Base-by-base conservation (phyloP, 2,113 vertebrate genomes). In the Erythrocebus patas region DNA sequence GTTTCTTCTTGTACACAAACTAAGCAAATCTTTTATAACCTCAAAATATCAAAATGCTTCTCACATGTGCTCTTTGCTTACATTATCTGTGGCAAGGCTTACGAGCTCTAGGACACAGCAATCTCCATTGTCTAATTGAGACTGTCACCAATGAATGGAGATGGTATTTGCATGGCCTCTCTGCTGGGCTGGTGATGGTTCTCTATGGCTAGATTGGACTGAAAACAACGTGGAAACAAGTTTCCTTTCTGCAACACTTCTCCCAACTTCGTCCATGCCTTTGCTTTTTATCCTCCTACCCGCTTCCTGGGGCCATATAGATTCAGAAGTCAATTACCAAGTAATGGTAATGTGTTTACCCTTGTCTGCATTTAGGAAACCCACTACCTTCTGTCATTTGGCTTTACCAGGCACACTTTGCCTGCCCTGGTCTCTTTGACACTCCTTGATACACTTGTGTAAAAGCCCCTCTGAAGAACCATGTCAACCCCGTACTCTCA, bases 1-100 rank as follows among this genome's bases (percentile, higher is more conserved):
- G 48, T 94, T 93, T 61, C 61, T 92, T 43, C 76, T 59, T 91
- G 61, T 35, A 79, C 35, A 57, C 52, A 92, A 70, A 48, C 25
- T 30, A 59, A 89, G 43, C 64, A 68, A 80, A 30, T 12, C 20
- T 79, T 73, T 70, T 75, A 35, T 61, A 83, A 87, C 52, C 17
- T 70, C 43, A 72, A 1, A 50, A 87, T 79, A 64, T 5, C 9
- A 32, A 27, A 59, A 72, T 48, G 8, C n/a, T 73, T 23, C 66
- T 70, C 57, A 59, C 8, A 2, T 45, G 27, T 10, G 3, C 20
- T 50, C 9, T 92, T 55, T 79, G n/a, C 73, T 40, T 5, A 59
- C 25, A 14, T 43, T 32, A 13, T n/a, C 61, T 16, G 12, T 73
- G 35, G 48, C 0, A 5, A 83, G 48, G 61, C 43, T 30, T 45